A percentile compares a stretch with the other conserved stretches of the same genome.
phyloP scores from a whole-genome alignment of 1,140 invertebrate species.

The Meloidogyne hapla region DNA sequence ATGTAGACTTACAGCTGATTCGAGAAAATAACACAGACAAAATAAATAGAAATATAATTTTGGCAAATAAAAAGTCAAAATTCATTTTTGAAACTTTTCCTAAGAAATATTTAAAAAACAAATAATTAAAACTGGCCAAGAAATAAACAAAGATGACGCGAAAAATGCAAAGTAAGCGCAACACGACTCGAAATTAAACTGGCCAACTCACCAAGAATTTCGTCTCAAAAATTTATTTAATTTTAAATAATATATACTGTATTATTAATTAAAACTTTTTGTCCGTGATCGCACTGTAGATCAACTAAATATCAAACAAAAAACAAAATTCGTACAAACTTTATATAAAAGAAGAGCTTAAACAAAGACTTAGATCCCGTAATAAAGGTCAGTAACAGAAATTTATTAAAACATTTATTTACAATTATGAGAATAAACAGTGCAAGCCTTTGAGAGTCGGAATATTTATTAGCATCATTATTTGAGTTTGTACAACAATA shows the following conservation, averaged over 20 bases:
- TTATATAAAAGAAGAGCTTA: no score
- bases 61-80: neutral
- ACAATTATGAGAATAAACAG: no score
- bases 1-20: neutral
- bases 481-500: no score
- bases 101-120: neutral
- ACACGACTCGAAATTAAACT: neutral
- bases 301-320: no score
- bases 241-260: neutral
- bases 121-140: neutral
- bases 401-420: no score
- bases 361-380: no score
- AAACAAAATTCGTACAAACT: no score
- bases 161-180: neutral
- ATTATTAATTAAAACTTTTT: no score
- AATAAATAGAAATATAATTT: neutral
- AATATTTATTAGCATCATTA: no score
- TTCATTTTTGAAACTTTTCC: neutral
- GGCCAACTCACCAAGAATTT: neutral
- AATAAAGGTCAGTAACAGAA: no score
- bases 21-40: neutral
- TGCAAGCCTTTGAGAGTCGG: no score
- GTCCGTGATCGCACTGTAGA: no score
- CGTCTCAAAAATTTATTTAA: neutral
- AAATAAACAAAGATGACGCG: neutral